Percentiles rank a stretch among this genome's conserved stretches.
These are phyloP conservation scores for Tenthredo livida DNA, from an alignment of 2,888 invertebrate species.

Conservation along the genomic window DNA sequence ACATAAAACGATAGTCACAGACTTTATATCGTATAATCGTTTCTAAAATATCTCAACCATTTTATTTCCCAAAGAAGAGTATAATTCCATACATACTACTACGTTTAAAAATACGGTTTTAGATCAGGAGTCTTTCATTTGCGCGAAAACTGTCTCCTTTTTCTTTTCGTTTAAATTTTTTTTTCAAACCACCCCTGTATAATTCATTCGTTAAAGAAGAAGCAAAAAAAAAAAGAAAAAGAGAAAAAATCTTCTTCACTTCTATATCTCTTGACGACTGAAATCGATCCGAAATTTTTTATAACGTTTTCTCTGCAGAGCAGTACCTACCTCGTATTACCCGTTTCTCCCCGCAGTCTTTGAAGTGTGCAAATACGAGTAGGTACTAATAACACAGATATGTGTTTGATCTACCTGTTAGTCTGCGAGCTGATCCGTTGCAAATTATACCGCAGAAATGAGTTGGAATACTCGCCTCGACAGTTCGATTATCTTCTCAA, in stretches of 20 bases:
- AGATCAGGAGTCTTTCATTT: not conserved
- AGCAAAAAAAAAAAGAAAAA: too few relatives aligned
- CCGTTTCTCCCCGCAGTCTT: not conserved
- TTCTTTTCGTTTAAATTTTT: not conserved
- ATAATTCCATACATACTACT: too few relatives aligned
- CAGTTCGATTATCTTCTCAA: constrained; percentile 33
- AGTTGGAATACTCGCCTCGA: not conserved
- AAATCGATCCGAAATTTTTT: constrained; percentile 15
- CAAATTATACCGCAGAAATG: constrained; percentile 39
- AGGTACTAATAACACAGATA: constrained; percentile 25
- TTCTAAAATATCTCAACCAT: not conserved
- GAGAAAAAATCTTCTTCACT: not conserved
- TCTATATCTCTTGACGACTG: not conserved
- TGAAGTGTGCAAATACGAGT: constrained; percentile 26
- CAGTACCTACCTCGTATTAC: not conserved
- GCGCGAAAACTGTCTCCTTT: not conserved
- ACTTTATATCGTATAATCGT: constrained; percentile 6
- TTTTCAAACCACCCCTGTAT: not conserved
- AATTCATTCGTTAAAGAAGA: not conserved
- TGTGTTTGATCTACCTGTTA: constrained; percentile 38
- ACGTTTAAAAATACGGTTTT: not conserved
- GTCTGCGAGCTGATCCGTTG: constrained; percentile 28
- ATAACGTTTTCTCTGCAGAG: not conserved
- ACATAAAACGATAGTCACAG: not conserved
- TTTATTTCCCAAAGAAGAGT: not conserved